Evolutionary conservation across 2,113 vertebrate genomes (phyloP).

Genomic region (Gallinago undulata): DNA sequence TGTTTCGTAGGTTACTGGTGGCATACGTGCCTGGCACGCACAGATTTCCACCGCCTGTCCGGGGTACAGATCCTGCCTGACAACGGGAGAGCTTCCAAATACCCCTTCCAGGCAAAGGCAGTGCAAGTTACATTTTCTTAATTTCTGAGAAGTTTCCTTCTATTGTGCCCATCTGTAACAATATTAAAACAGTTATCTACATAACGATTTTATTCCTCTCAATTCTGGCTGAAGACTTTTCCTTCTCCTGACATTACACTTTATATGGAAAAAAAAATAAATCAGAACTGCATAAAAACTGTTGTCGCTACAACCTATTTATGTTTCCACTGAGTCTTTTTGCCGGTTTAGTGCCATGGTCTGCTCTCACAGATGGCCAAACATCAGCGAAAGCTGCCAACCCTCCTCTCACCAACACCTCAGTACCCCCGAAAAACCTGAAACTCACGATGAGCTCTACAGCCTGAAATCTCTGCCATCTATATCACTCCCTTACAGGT

Average conservation of each 20-base stretch:
- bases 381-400: background rate
- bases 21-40: rapidly evolving
- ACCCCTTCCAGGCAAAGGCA: background rate
- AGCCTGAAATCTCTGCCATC: background rate
- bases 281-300: background rate
- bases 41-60: background rate
- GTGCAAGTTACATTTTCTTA: rapidly evolving
- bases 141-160: background rate
- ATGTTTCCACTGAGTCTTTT: background rate
- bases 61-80: background rate
- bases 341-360: background rate
- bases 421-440: background rate
- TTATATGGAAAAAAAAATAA: background rate
- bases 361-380: background rate
- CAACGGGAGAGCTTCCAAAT: background rate
- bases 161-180: background rate
- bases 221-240: background rate
- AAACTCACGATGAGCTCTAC: background rate
- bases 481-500: background rate
- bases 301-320: background rate
- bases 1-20: background rate
- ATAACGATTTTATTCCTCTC: background rate
- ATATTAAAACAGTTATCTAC: background rate
- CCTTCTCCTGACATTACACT: background rate
- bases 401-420: background rate